phyloP scores from a whole-genome alignment of 2,797 vertebrate species.

The Sciurus vulgaris region DNA sequence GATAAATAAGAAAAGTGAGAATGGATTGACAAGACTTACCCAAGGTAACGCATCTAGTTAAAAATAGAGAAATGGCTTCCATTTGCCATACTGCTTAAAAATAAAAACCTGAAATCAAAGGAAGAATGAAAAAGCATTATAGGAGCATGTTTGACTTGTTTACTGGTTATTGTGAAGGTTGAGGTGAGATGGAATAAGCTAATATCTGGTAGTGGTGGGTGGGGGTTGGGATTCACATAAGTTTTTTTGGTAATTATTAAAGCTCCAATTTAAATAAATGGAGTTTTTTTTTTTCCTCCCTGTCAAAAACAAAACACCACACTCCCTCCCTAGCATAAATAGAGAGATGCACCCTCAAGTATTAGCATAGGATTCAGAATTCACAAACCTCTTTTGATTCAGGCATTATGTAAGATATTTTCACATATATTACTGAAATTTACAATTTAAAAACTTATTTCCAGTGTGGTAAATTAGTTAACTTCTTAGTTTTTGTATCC shows the following conservation, averaged over 20 bases:
- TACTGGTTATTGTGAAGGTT: slow-evolving; percentile 9
- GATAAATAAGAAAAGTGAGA: slow-evolving; percentile 64
- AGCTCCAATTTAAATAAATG: slow-evolving; percentile 28
- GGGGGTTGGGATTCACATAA: neutral
- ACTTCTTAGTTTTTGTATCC: slow-evolving; percentile 56
- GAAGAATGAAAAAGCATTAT: slow-evolving; percentile 23
- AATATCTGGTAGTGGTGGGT: neutral
- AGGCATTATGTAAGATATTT: slow-evolving; percentile 23
- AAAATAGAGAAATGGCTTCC: neutral
- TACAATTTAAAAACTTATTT: slow-evolving; percentile 36
- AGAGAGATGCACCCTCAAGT: neutral
- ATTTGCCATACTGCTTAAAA: slow-evolving; percentile 57
- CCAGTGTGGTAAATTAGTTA: neutral
- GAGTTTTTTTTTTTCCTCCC: neutral
- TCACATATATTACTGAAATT: slow-evolving; percentile 9
- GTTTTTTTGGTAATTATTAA: slow-evolving; percentile 18
- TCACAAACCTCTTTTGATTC: neutral
- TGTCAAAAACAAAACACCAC: neutral
- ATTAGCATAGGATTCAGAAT: neutral
- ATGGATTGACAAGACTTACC: slow-evolving; percentile 55
- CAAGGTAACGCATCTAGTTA: slow-evolving; percentile 56
- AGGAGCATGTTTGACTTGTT: neutral
- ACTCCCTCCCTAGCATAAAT: neutral
- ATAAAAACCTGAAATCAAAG: slow-evolving; percentile 47
- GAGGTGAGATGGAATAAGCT: neutral